These are phyloP conservation scores for Mormyrops boulengeri DNA, from an alignment of 2,797 vertebrate genomes.

Conservation along the genomic window DNA sequence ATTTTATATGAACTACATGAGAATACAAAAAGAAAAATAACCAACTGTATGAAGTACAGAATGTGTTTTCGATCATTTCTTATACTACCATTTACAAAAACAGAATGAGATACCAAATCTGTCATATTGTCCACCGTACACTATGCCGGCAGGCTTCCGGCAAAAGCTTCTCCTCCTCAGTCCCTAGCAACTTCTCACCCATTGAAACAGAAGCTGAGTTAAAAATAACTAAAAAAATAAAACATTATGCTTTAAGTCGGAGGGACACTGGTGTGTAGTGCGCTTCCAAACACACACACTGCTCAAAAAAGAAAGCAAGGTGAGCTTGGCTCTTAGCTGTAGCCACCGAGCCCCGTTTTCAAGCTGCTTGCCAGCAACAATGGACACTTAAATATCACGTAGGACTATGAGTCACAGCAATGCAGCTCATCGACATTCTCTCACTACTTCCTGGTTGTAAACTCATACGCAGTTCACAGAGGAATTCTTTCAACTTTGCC, in stretches of 20 bases:
- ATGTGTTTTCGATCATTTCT: neutral
- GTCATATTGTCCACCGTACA: neutral
- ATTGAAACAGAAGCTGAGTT: neutral
- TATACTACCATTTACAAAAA: neutral
- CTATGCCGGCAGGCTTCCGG: neutral
- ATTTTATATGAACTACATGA: neutral
- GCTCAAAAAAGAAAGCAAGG: neutral
- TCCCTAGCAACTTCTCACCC: neutral
- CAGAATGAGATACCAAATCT: neutral
- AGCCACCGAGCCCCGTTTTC: neutral
- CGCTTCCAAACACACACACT: neutral
- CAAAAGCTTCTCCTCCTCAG: neutral
- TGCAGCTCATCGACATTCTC: neutral
- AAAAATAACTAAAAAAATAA: neutral
- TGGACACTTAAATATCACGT: slow-evolving; percentile 9
- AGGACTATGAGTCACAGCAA: slow-evolving; percentile 2
- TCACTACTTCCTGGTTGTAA: neutral
- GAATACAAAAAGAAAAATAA: neutral
- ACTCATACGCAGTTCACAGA: neutral
- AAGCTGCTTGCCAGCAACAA: neutral
- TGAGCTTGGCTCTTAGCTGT: neutral
- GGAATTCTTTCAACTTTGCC: neutral
- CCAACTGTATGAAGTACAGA: neutral
- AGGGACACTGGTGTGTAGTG: neutral
- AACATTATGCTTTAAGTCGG: neutral